Evolutionary conservation across 2,113 vertebrate species (phyloP).

Genomic region (Hyperopisus bebe): DNA sequence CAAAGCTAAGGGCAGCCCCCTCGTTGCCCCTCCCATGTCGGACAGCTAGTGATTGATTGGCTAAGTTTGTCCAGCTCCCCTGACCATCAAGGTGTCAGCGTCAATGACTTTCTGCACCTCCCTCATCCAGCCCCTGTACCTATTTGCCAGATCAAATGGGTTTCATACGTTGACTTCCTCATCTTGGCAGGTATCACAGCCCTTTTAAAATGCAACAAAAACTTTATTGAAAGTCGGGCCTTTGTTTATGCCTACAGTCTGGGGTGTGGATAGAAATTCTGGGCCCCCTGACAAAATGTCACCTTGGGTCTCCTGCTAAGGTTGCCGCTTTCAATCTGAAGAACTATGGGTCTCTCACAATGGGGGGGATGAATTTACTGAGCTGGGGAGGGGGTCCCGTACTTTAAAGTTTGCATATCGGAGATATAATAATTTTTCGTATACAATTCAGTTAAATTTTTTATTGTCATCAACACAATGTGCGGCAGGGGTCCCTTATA

Average conservation of each 20-base stretch:
- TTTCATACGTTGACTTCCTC: not conserved
- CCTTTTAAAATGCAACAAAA: not conserved
- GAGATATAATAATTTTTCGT: not conserved
- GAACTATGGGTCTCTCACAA: not conserved
- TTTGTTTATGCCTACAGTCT: not conserved
- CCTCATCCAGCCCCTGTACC: not conserved
- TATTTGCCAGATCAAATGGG: not conserved
- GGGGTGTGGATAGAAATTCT: not conserved
- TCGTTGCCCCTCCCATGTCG: not conserved
- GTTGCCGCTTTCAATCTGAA: not conserved
- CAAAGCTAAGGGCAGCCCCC: not conserved
- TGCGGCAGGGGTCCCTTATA: not conserved
- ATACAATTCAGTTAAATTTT: not conserved
- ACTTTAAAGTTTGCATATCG: not conserved
- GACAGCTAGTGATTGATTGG: conserved; percentile 65
- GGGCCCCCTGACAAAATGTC: not conserved
- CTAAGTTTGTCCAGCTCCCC: conserved; percentile 57
- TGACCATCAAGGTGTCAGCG: conserved; percentile 46
- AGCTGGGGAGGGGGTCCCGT: not conserved
- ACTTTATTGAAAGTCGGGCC: not conserved
- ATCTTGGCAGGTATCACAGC: not conserved
- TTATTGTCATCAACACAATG: too few species aligned
- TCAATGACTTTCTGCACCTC: conserved; percentile 54
- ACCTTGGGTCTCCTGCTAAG: not conserved
- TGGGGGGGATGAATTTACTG: not conserved